Percentiles rank a stretch among this genome's conserved stretches.
These are phyloP conservation scores for Scaptomyza caliginosa DNA, from an alignment of 2,888 invertebrate genomes.

Conservation along the genomic window DNA sequence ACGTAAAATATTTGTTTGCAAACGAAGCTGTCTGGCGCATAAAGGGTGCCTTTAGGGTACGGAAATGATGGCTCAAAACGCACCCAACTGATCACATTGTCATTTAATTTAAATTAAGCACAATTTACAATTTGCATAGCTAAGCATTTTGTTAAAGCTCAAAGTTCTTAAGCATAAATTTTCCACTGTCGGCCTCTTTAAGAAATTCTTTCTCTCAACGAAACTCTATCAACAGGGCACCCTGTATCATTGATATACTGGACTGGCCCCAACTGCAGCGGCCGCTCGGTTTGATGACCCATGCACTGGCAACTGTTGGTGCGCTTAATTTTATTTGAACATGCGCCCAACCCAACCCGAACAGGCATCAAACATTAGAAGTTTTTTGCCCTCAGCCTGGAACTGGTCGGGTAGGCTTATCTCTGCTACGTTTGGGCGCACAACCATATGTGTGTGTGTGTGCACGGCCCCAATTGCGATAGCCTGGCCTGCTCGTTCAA, in stretches of 20 bases:
- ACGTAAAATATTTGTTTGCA: constrained; percentile 50
- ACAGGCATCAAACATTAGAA: constrained; percentile 50
- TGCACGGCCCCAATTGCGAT: constrained; percentile 49
- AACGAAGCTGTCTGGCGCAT: constrained; percentile 20
- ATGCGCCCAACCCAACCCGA: constrained; percentile 22
- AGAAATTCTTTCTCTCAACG: too few relatives aligned
- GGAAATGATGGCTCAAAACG: constrained; percentile 6
- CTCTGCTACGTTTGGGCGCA: constrained; percentile 50
- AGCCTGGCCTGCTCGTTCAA: constrained; percentile 14
- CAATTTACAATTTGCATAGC: constrained; percentile 27
- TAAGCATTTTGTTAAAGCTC: neutral
- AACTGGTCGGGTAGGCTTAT: constrained; percentile 43
- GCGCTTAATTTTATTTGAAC: constrained; percentile 72
- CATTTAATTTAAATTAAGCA: constrained; percentile 30
- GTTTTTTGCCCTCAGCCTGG: constrained; percentile 67
- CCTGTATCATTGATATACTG: constrained; percentile 26
- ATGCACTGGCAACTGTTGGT: constrained; percentile 59
- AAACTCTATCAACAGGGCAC: too few relatives aligned
- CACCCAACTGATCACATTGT: constrained; percentile 13
- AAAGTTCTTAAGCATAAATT: neutral
- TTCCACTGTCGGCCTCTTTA: neutral
- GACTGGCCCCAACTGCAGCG: constrained; percentile 31
- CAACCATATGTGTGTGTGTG: constrained; percentile 26
- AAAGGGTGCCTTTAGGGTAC: constrained; percentile 35
- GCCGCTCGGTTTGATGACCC: constrained; percentile 70